Percentiles rank a stretch among this genome's conserved stretches.
These are phyloP conservation scores for Phaetusa simplex DNA, from an alignment of 2,113 vertebrate genomes.

Conservation along the genomic window DNA sequence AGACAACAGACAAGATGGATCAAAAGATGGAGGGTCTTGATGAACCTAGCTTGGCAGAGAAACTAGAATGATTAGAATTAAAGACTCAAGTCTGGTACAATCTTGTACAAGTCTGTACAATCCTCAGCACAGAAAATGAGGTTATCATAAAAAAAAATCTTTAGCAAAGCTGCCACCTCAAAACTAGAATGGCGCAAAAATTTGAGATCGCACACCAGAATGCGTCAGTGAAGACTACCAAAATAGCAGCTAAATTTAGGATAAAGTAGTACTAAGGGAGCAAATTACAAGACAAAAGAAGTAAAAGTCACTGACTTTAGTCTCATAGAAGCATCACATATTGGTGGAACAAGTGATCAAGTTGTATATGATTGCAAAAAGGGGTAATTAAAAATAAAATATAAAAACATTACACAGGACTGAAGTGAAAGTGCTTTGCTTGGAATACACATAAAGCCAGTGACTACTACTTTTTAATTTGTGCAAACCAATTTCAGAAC, in stretches of 20 bases:
- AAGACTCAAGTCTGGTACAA: neutral
- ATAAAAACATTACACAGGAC: neutral
- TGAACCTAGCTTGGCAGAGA: neutral
- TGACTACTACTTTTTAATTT: neutral
- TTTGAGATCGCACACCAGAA: neutral
- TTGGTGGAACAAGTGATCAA: neutral
- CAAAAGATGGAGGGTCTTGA: neutral
- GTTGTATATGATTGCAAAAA: neutral
- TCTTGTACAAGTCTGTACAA: neutral
- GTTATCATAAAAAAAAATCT: neutral
- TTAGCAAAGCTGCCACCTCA: neutral
- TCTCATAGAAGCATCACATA: neutral
- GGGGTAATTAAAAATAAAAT: neutral
- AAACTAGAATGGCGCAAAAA: neutral
- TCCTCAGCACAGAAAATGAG: neutral
- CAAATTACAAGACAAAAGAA: neutral
- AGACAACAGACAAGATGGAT: rapidly evolving
- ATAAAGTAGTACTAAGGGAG: neutral
- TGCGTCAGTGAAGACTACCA: neutral
- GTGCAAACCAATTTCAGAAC: neutral
- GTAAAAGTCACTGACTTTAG: neutral
- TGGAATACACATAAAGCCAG: neutral
- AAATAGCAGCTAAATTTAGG: neutral
- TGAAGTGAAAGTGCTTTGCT: neutral
- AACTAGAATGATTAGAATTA: neutral